Evolutionary conservation across 2,113 vertebrate species (phyloP).

Genomic region (Polypterus senegalus): DNA sequence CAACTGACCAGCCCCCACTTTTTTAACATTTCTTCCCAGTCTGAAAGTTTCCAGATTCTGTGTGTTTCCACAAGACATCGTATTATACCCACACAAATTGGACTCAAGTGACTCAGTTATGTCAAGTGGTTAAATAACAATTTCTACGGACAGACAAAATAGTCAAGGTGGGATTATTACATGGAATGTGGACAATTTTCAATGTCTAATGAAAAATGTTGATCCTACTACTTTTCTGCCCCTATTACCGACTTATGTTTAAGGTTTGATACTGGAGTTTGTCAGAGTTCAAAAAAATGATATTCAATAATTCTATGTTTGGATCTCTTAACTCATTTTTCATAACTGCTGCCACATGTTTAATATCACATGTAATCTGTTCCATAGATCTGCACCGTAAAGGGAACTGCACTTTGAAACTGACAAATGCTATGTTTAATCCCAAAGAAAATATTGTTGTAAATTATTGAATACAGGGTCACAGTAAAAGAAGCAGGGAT

Average conservation of each 20-base stretch:
- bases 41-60: conserved; percentile 9
- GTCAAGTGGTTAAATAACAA: conserved; percentile 21
- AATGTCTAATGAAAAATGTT: conserved; percentile 5
- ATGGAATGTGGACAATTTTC: conserved; percentile 4
- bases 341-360: conserved; percentile 37
- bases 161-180: conserved; percentile 15
- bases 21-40: conserved; percentile 6
- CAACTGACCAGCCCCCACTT: neutral
- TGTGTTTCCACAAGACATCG: too few relatives aligned
- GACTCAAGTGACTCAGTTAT: conserved; percentile 4
- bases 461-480: conserved; percentile 12
- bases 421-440: conserved; percentile 9
- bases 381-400: conserved; percentile 17
- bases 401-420: conserved; percentile 18
- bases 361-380: conserved; percentile 34
- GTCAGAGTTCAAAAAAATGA: conserved; percentile 24
- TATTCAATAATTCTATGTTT: conserved; percentile 25
- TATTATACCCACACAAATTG: conserved; percentile 5
- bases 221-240: conserved; percentile 9
- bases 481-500: neutral
- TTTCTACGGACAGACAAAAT: conserved; percentile 19
- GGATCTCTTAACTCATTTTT: conserved; percentile 22
- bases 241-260: conserved; percentile 22
- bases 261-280: conserved; percentile 25
- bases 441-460: conserved; percentile 12